Conservation (phyloP, 1,140 invertebrate species). For the Drosophila mojavensis region DNA sequence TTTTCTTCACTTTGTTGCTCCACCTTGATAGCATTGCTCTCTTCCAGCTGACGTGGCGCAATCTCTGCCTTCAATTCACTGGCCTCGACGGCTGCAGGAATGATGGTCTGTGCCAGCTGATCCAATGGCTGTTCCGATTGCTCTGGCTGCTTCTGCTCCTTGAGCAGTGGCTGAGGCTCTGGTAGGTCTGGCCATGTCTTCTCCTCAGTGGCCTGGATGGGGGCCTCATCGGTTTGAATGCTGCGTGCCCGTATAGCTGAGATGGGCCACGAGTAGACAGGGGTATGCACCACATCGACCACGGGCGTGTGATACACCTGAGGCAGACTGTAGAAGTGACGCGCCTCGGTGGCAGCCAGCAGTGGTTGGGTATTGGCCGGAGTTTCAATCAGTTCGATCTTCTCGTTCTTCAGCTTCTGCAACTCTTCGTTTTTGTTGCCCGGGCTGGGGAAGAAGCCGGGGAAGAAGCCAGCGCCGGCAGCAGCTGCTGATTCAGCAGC, state of each 20-base stretch:
- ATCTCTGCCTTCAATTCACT: conserved; percentile 57
- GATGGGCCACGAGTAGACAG: conserved; percentile 71
- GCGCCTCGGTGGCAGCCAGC: conserved; percentile 59
- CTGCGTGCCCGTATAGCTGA: conserved; percentile 75
- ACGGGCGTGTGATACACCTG: conserved; percentile 72
- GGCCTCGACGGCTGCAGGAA: conserved; percentile 43
- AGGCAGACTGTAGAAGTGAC: conserved; percentile 70
- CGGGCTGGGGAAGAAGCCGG: conserved; percentile 51
- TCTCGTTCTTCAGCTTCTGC: conserved; percentile 48
- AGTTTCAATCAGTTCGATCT: conserved; percentile 68
- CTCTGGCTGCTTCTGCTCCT: conserved; percentile 53
- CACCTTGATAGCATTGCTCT: conserved; percentile 60
- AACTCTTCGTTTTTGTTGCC: conserved; percentile 49
- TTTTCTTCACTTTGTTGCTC: conserved; percentile 36
- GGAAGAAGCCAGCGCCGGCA: conserved; percentile 69
- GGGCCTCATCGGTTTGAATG: conserved; percentile 52
- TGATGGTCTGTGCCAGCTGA: conserved; percentile 43
- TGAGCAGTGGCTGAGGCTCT: conserved; percentile 49
- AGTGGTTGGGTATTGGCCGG: conserved; percentile 70
- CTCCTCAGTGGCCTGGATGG: conserved; percentile 4
- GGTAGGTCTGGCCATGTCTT: conserved; percentile 19
- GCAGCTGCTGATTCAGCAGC: conserved; percentile 61
- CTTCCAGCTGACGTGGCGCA: conserved; percentile 63
- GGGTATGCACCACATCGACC: conserved; percentile 69
- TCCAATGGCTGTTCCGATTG: conserved; percentile 44